phyloP scores from a whole-genome alignment of 2,113 vertebrate genomes.

The Beaufortia kweichowensis region DNA sequence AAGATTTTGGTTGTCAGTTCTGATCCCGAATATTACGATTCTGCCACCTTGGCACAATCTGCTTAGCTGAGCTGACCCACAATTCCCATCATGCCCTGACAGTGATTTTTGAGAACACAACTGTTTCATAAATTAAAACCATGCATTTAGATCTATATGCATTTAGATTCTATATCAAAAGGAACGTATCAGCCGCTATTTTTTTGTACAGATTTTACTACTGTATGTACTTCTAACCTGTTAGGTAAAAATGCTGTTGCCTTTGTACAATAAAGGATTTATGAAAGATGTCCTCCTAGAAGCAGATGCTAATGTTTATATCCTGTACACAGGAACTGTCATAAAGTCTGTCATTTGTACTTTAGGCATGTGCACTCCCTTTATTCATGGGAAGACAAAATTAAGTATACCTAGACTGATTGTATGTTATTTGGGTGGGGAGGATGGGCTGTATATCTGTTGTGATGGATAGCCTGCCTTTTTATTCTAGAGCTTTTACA shows the following conservation, averaged over 20 bases:
- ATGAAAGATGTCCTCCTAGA: conserved; percentile 91
- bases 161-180: conserved; percentile 91
- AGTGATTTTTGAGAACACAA: conserved; percentile 53
- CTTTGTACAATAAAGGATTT: conserved; percentile 99
- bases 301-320: conserved; percentile 96
- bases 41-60: conserved; percentile 40
- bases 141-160: conserved; percentile 78
- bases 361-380: conserved; percentile 88
- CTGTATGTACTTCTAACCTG: conserved; percentile 89
- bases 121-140: background rate
- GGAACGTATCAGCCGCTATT: conserved; percentile 78
- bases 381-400: background rate
- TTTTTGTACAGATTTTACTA: conserved; percentile 86
- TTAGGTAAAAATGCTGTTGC: conserved; percentile 88
- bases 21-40: background rate
- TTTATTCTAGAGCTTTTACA: conserved; percentile 88
- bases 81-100: conserved; percentile 38
- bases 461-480: conserved; percentile 89
- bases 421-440: conserved; percentile 14
- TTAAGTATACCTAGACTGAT: conserved; percentile 1
- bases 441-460: conserved; percentile 78
- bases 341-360: conserved; percentile 91
- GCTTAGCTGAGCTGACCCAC: conserved; percentile 44
- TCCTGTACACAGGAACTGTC: conserved; percentile 91
- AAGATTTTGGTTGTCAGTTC: background rate